These are phyloP conservation scores for Andrena haemorrhoa DNA, from an alignment of 2,888 invertebrate genomes.

Conservation along the genomic window DNA sequence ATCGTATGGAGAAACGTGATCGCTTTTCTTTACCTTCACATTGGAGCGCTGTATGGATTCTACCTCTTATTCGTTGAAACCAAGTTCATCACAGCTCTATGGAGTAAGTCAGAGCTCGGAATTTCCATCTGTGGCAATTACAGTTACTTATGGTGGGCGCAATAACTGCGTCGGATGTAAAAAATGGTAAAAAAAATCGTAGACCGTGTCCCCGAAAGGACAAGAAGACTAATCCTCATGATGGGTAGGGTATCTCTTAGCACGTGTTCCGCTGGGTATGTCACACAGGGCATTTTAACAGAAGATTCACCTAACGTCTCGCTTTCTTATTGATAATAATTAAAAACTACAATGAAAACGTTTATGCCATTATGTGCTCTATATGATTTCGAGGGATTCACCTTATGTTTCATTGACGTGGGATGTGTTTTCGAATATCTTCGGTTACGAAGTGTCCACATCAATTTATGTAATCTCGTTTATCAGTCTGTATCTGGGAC, in stretches of 20 bases:
- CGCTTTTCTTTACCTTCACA: constrained; percentile 90
- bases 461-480: no score
- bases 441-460: no score
- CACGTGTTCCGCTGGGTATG: not conserved
- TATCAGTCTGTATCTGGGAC: no score
- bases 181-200: not conserved
- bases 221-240: not conserved
- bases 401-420: not conserved
- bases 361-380: not conserved
- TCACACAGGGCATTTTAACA: not conserved
- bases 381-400: not conserved
- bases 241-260: not conserved
- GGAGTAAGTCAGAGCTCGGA: constrained; percentile 85
- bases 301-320: not conserved
- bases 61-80: constrained; percentile 86
- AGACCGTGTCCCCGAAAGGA: not conserved
- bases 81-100: constrained; percentile 86
- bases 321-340: not conserved
- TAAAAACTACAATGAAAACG: not conserved
- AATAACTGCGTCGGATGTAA: constrained; percentile 24
- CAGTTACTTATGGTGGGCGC: constrained; percentile 7
- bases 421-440: not conserved
- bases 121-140: not conserved
- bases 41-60: constrained; percentile 88
- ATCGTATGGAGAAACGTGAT: constrained; percentile 93